Conservation (phyloP, 2,113 vertebrate genomes). For the Mionectes macconnelli region DNA sequence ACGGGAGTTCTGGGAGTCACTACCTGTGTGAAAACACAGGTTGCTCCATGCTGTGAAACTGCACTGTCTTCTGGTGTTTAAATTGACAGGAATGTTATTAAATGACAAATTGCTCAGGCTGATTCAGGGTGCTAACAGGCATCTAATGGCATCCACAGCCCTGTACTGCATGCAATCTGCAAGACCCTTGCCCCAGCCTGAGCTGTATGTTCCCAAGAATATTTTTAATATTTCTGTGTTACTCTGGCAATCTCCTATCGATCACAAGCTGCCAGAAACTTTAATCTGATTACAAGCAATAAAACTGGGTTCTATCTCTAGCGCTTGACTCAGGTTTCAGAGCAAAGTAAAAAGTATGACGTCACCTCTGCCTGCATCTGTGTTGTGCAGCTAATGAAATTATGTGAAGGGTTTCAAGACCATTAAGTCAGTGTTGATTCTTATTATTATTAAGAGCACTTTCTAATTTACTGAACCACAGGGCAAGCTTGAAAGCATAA, state of each 20-base stretch:
- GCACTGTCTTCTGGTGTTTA: neutral
- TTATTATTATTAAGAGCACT: conserved; percentile 84
- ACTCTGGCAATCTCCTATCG: conserved; percentile 61
- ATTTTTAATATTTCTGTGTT: conserved; percentile 63
- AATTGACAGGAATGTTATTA: neutral
- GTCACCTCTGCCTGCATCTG: conserved; percentile 80
- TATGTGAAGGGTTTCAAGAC: conserved; percentile 77
- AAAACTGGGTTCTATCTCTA: conserved; percentile 80
- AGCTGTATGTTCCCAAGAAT: neutral
- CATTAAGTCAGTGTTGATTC: conserved; percentile 84
- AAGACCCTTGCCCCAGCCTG: neutral
- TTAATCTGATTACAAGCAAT: conserved; percentile 78
- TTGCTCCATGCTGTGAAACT: neutral
- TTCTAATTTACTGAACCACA: conserved; percentile 80
- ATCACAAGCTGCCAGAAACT: conserved; percentile 70
- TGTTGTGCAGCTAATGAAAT: conserved; percentile 80
- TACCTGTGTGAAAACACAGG: neutral
- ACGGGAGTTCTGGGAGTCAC: neutral
- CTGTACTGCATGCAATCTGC: neutral
- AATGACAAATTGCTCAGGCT: neutral
- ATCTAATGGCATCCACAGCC: neutral
- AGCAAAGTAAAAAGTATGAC: conserved; percentile 77
- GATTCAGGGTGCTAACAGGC: neutral
- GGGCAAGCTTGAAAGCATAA: conserved; percentile 75
- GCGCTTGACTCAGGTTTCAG: conserved; percentile 80